phyloP scores from a whole-genome alignment of 2,113 vertebrate genomes.

The Cyphomyrus discorhynchus region DNA sequence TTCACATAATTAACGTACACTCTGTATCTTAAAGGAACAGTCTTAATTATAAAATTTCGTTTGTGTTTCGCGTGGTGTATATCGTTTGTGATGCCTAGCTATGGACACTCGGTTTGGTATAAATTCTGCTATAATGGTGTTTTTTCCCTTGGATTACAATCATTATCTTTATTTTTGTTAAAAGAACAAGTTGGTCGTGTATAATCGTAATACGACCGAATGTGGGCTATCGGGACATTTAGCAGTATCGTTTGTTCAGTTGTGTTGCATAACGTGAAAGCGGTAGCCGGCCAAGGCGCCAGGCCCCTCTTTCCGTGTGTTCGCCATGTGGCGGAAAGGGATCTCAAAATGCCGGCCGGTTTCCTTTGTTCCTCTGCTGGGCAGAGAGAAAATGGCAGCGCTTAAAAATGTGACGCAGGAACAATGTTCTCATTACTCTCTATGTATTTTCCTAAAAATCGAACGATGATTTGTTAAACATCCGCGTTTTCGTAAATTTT shows the following conservation, averaged over 20 bases:
- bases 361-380: conserved; percentile 66
- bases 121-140: not conserved
- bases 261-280: not conserved
- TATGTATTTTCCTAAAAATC: not conserved
- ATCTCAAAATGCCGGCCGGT: conserved; percentile 86
- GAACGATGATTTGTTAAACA: not conserved
- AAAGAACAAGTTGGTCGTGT: not conserved
- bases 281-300: not conserved
- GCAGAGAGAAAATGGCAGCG: conserved; percentile 83
- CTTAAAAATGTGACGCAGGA: conserved; percentile 68
- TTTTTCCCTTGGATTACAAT: not conserved
- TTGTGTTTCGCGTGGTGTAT: not conserved
- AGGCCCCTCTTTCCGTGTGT: not conserved
- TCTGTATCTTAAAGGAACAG: not conserved
- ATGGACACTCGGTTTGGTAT: not conserved
- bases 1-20: not conserved
- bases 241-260: not conserved
- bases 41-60: not conserved
- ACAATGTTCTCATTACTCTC: not conserved
- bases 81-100: not conserved
- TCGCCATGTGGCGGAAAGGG: conserved; percentile 57
- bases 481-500: not conserved
- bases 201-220: not conserved
- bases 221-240: not conserved
- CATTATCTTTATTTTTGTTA: not conserved